Percentiles rank a stretch among this genome's conserved stretches.
phyloP scores from a whole-genome alignment of 2,888 invertebrate species.

The Cosmorhoe ocellata region DNA sequence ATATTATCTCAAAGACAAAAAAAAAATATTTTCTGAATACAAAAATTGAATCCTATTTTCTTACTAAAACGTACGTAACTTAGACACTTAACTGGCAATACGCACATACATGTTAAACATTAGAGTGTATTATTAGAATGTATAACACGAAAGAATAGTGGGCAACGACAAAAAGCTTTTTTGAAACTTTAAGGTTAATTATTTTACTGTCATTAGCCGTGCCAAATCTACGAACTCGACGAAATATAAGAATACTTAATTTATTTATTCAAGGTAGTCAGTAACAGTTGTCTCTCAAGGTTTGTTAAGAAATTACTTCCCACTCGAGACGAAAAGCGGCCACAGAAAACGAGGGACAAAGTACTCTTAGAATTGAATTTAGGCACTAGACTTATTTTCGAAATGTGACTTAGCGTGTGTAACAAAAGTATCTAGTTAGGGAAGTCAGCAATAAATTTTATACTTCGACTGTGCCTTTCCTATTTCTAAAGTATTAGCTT shows the following conservation, averaged over 20 bases:
- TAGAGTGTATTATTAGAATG: conserved; percentile 47
- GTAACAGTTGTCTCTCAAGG: conserved; percentile 40
- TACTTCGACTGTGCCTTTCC: conserved; percentile 83
- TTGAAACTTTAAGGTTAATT: conserved; percentile 35
- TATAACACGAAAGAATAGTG: conserved; percentile 35
- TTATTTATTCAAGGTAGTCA: conserved; percentile 38
- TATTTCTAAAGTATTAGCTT: conserved; percentile 80
- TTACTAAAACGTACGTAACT: conserved; percentile 72
- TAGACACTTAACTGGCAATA: conserved; percentile 71
- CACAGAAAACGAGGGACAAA: conserved; percentile 39
- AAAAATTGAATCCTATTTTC: conserved; percentile 77
- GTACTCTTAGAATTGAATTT: conserved; percentile 38
- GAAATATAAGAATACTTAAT: conserved; percentile 33
- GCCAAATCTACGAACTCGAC: conserved; percentile 64
- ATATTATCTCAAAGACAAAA: conserved; percentile 59
- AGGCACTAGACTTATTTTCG: conserved; percentile 42
- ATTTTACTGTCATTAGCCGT: conserved; percentile 53
- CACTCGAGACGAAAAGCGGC: conserved; percentile 32
- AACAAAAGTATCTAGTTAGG: conserved; percentile 68
- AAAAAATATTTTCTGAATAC: conserved; percentile 73
- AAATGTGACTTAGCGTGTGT: conserved; percentile 43
- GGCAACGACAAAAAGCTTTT: conserved; percentile 42
- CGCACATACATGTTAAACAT: conserved; percentile 64
- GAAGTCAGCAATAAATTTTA: conserved; percentile 81
- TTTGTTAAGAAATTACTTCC: conserved; percentile 39